Conservation (phyloP, 1,140 invertebrate species). For the Aphaenogaster floridana region DNA sequence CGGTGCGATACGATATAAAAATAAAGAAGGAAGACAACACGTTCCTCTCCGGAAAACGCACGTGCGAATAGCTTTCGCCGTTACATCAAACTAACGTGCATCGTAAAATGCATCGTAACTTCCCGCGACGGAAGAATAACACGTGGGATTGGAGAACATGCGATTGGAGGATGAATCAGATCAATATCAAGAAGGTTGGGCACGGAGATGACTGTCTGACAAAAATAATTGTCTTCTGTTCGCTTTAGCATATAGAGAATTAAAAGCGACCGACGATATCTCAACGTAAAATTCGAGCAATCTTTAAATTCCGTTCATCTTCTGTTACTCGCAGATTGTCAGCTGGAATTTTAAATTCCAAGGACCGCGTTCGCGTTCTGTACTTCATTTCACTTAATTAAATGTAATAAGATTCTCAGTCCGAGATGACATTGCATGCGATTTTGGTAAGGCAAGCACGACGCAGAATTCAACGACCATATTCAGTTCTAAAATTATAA, state of each 20-base stretch:
- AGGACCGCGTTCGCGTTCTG: neutral
- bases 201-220: neutral
- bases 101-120: conserved; percentile 39
- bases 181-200: conserved; percentile 16
- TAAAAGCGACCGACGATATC: neutral
- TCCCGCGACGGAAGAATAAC: neutral
- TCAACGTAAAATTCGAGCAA: conserved; percentile 2
- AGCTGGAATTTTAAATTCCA: neutral
- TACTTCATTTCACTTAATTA: neutral
- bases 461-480: neutral
- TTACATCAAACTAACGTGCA: conserved; percentile 6
- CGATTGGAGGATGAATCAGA: conserved; percentile 11
- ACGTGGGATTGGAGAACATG: neutral
- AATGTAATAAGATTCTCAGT: neutral
- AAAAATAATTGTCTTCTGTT: neutral
- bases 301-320: neutral
- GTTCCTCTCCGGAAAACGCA: neutral
- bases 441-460: neutral
- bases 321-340: neutral
- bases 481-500: neutral
- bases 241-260: neutral
- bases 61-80: neutral
- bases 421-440: neutral
- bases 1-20: neutral
- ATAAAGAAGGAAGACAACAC: neutral